These are phyloP conservation scores for Lithosia quadra DNA, from an alignment of 2,888 invertebrate genomes.

Conservation along the genomic window DNA sequence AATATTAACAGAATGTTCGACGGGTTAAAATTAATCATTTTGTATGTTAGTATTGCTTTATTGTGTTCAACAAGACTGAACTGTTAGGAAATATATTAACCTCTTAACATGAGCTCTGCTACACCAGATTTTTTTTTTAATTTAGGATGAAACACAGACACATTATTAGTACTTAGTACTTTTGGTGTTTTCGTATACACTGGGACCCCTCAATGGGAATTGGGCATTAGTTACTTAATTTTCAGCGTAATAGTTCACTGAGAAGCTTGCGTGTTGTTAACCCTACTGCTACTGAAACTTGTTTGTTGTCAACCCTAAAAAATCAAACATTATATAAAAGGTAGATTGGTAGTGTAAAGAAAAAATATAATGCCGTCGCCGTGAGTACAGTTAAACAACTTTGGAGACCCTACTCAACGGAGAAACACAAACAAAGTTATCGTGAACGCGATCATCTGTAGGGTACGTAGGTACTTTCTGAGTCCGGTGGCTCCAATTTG, in stretches of 20 bases:
- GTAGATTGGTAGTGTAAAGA: not conserved
- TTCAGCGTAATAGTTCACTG: too few relatives aligned
- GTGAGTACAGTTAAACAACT: conserved; percentile 1
- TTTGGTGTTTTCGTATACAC: too few relatives aligned
- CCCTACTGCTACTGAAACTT: too few relatives aligned
- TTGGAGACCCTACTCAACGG: not conserved
- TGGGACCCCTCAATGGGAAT: too few relatives aligned
- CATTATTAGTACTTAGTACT: too few relatives aligned
- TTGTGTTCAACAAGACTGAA: conserved; percentile 6
- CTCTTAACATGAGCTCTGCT: not conserved
- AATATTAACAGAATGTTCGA: not conserved
- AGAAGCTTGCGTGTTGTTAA: not conserved
- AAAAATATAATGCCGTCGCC: not conserved
- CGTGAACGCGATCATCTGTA: not conserved
- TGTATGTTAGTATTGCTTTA: conserved; percentile 9
- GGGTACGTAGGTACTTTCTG: not conserved
- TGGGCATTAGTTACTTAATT: too few relatives aligned
- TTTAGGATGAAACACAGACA: not conserved
- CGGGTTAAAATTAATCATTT: conserved; percentile 20
- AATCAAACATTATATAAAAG: not conserved
- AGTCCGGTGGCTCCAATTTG: not conserved
- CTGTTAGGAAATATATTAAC: not conserved
- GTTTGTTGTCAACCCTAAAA: not conserved
- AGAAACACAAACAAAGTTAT: not conserved
- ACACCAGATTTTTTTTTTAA: not conserved